These are phyloP conservation scores for Psittacula cyanocephala DNA, from an alignment of 2,113 vertebrate species.

Conservation along the genomic window DNA sequence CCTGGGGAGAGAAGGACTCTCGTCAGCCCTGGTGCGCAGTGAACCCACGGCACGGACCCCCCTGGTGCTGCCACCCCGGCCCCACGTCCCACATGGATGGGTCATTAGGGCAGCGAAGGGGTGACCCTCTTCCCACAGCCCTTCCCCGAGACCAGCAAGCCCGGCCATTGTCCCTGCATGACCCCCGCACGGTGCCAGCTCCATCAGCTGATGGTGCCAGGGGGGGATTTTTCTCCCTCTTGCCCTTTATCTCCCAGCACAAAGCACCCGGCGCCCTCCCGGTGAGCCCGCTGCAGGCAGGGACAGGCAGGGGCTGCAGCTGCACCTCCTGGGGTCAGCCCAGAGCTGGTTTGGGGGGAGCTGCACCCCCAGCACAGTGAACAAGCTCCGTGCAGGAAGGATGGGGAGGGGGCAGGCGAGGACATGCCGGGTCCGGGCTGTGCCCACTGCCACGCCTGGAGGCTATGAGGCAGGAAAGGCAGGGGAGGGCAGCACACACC, in stretches of 20 bases:
- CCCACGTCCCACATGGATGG: background rate
- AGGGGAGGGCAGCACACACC: background rate
- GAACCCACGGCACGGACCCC: background rate
- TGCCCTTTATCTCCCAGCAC: background rate
- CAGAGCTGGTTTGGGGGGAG: background rate
- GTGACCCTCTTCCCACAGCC: accelerated
- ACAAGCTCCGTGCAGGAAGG: background rate
- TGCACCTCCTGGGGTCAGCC: background rate
- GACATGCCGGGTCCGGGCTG: background rate
- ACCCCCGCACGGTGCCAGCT: background rate
- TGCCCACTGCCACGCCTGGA: background rate
- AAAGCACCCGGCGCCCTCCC: background rate
- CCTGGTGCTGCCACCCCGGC: too few species aligned
- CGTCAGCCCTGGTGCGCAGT: background rate
- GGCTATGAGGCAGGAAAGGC: background rate
- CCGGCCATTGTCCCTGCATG: accelerated
- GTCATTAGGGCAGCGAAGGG: background rate
- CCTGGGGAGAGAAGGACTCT: constrained; percentile 71
- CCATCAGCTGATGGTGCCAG: background rate
- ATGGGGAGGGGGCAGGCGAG: background rate
- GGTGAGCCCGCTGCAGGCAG: background rate
- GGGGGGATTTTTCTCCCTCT: background rate
- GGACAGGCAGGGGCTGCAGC: background rate
- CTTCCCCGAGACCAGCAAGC: background rate
- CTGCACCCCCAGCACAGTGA: too few species aligned